phyloP scores from a whole-genome alignment of 2,888 invertebrate genomes.

The Philhelius pedissequus region DNA sequence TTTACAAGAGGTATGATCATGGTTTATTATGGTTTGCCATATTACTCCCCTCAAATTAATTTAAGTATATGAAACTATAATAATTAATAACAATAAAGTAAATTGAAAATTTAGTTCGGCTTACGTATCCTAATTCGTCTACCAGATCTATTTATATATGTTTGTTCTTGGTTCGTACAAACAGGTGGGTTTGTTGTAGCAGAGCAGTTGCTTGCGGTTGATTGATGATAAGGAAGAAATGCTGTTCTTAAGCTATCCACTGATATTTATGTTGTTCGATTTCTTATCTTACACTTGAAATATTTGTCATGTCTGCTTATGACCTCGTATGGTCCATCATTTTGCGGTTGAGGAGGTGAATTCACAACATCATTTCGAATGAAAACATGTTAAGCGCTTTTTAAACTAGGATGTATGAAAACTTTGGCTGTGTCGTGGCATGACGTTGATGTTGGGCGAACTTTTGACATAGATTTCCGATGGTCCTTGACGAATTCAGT shows the following conservation, averaged over 20 bases:
- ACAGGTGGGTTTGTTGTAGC: not conserved
- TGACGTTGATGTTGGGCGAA: not conserved
- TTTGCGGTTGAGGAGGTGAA: not conserved
- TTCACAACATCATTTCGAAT: not conserved
- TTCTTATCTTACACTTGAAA: not conserved
- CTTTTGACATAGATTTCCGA: not conserved
- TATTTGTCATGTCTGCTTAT: not conserved
- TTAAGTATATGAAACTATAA: not conserved
- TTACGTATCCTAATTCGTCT: too few relatives aligned
- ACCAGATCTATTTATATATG: not conserved
- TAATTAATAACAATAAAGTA: too few relatives aligned
- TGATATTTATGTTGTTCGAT: not conserved
- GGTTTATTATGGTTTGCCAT: not conserved
- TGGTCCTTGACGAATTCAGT: not conserved
- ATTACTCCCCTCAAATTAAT: slow-evolving; percentile 8
- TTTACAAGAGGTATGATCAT: too few relatives aligned
- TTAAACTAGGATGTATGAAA: not conserved
- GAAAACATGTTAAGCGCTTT: not conserved
- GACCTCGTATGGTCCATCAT: not conserved
- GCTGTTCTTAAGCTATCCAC: not conserved
- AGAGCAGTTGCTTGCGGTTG: not conserved
- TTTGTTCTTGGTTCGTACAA: not conserved
- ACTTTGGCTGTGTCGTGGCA: not conserved
- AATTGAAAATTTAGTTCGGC: too few relatives aligned
- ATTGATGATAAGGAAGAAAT: not conserved